Evolutionary conservation across 2,113 vertebrate species (phyloP).

Genomic region (Dromas ardeola): DNA sequence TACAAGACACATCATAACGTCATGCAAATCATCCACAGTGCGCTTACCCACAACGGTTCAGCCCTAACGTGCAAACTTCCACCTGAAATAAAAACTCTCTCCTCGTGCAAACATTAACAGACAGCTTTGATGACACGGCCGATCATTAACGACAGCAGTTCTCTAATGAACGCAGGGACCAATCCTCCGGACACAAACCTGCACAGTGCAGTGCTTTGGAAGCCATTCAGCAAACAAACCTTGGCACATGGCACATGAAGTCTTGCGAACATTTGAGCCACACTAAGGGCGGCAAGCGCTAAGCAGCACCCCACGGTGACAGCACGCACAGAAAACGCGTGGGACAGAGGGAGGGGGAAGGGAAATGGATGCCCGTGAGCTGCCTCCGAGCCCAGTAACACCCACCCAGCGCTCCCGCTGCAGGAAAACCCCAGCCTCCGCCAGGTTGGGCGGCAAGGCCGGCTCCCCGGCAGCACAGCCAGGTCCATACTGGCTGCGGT

Average conservation of each 20-base stretch:
- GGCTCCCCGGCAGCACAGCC: background rate
- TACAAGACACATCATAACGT: background rate
- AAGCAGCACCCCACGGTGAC: background rate
- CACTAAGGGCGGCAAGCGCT: background rate
- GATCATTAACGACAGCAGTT: background rate
- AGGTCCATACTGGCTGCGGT: background rate
- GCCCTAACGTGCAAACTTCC: background rate
- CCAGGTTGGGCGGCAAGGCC: fast-evolving
- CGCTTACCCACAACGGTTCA: fast-evolving
- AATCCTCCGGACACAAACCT: background rate
- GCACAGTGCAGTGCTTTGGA: background rate
- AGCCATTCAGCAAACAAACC: fast-evolving
- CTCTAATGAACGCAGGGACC: background rate
- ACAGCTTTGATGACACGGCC: background rate
- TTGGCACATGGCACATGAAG: fast-evolving
- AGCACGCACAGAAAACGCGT: fast-evolving
- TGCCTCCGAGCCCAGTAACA: fast-evolving
- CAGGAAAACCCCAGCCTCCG: background rate
- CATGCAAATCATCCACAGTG: background rate
- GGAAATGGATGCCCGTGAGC: background rate
- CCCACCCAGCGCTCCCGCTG: background rate
- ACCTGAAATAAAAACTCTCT: background rate
- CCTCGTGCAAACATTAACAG: background rate
- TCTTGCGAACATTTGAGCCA: background rate
- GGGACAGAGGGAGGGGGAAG: fast-evolving